Evolutionary conservation across 2,113 vertebrate genomes (phyloP), one percentile per base, ranked within the genome.

Genomic region (Amphiprion ocellaris): DNA sequence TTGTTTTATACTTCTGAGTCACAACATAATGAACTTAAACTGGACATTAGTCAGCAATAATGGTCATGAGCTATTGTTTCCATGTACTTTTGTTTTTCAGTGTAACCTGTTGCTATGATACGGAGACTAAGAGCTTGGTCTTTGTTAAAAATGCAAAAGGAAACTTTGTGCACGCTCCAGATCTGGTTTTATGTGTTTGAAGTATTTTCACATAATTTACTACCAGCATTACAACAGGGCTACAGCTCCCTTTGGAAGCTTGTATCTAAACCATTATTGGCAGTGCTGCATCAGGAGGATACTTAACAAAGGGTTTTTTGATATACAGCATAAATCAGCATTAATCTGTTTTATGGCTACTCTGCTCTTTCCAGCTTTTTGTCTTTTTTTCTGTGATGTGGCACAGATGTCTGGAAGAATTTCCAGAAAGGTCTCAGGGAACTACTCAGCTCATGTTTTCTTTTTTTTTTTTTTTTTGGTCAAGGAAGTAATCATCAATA

Each of bases 341-440:
- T 78, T 30, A 44, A 16, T 33, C 11, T 66, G 71, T 86, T 90
- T 92, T 87, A 92, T 85, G 47, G 53, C 60, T 28, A 8, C 64
- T 77, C 64, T 41, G 5, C 21, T 46, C 69, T 50, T 61, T 80
- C 74, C 82, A 85, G 62, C 41, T 52, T 75, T 79, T 33, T 49
- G 24, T 81, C 15, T 53, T 77, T 81, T 61, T 71, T 61, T 71
- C 60, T 74, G 28, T 88, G 81, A 90, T 86, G 82, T 54, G 49
- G 77, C 21, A 19, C 84, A 89, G 84, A 92, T 86, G 76, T 83
- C 30, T 83, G 78, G 75, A 87, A 33, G 39, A 54, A 33, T 80
- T 85, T 80, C 71, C 30, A 55, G 19, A 59, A 75, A 54, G 24
- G 26, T 62, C 39, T 79, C 26, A 58, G 28, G 16, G 49, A 79